Conservation (phyloP, 2,113 vertebrate genomes). For the Sturnus vulgaris region DNA sequence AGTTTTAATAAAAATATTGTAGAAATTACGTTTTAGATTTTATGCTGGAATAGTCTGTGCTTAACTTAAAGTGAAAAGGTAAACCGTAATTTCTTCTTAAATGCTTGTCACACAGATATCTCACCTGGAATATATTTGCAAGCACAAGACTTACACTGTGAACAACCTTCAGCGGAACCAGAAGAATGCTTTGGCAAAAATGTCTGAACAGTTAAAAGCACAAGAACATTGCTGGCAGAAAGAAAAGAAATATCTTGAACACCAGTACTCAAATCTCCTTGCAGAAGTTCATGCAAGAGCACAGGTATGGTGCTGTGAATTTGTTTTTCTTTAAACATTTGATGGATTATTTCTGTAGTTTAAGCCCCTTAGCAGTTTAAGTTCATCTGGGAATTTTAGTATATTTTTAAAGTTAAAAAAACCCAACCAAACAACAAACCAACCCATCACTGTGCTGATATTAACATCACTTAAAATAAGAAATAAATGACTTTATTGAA, state of each 20-base stretch:
- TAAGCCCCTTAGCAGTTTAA: not conserved
- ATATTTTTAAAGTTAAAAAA: not conserved
- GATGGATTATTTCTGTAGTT: conserved; percentile 13
- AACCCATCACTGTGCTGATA: not conserved
- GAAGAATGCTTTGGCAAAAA: conserved; percentile 74
- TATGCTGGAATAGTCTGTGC: not conserved
- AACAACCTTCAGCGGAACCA: conserved; percentile 77
- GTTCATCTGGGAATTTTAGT: not conserved
- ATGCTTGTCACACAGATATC: conserved; percentile 65
- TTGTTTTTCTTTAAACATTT: not conserved
- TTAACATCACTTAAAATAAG: not conserved
- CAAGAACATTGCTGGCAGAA: conserved; percentile 80
- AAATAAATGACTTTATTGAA: not conserved
- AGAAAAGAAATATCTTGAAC: conserved; percentile 74
- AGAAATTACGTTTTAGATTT: not conserved
- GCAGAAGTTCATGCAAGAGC: conserved; percentile 73
- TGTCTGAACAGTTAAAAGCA: conserved; percentile 79
- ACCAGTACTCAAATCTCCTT: conserved; percentile 72
- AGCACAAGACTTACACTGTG: conserved; percentile 65
- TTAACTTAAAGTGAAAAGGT: not conserved
- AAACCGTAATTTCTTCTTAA: not conserved
- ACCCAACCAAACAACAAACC: not conserved
- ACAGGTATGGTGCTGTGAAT: conserved; percentile 72
- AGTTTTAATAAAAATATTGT: not conserved
- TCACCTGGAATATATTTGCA: conserved; percentile 69